Evolutionary conservation across 2,113 vertebrate species (phyloP), one percentile per base, ranked within the genome.

Genomic region (Pseudopipra pipra): DNA sequence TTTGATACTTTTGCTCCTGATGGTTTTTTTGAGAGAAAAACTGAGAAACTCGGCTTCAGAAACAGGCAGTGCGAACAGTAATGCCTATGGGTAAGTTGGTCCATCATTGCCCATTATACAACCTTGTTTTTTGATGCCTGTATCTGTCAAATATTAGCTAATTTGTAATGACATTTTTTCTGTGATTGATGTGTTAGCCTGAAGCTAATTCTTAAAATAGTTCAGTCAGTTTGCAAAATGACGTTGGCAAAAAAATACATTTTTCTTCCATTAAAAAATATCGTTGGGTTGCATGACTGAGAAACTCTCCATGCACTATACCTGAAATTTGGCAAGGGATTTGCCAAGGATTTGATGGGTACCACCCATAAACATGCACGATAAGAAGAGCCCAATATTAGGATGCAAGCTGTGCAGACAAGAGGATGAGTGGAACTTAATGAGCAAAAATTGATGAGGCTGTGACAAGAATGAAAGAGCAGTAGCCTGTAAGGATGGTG

Each of bases 61-160:
- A 81, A 73, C 14, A 77, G 51, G 37, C 59, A 73, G 51, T 4
- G 1, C 39, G 90, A 76, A 49, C 27, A 55, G 52, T 47, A 90
- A 24, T 71, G 39, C 54, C 68, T 90, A 31, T 41, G 44, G 59
- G 35, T 82, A 89, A 70, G 31, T 10, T 66, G 65, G 67, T 76
- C 54, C 35, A 67, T 83, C 82, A 46, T 43, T 80, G 51, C 33
- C 71, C 27, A 23, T 51, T 35, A 31, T 14, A 77, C 58, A 43
- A 51, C 22, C 3, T 25, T 63, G 63, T 10, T 5, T 85, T 93
- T 87, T 79, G 74, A 90, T 93, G 72, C 63, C 19, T 83, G 13
- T 66, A 85, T 55, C 65, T 90, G 82, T 84, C 76, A 93, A 81
- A 80, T 67, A 90, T 66, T 79, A 88, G 70, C 35, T 92, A 70